A percentile compares a stretch with the other conserved stretches of the same genome.
Evolutionary conservation across 2,888 invertebrate species (phyloP).

Genomic region (Ormyrus labotus): DNA sequence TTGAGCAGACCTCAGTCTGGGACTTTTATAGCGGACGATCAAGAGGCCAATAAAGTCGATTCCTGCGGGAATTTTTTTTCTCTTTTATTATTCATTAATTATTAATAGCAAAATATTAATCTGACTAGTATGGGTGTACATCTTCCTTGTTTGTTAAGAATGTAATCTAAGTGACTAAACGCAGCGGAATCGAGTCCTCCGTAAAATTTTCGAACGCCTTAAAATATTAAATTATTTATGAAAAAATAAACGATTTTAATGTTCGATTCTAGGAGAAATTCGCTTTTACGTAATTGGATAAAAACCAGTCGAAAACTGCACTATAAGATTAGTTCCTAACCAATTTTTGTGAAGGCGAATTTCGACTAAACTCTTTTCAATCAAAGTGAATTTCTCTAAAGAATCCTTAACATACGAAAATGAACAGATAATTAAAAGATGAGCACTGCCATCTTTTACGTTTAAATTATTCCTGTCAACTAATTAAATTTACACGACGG

Average conservation of each 20-base stretch:
- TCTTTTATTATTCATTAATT: neutral
- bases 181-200: conserved; percentile 7
- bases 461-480: too few species aligned
- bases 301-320: conserved; percentile 47
- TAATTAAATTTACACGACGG: too few species aligned
- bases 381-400: neutral
- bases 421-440: too few species aligned
- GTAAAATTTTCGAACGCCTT: neutral
- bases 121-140: conserved; percentile 23
- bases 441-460: too few species aligned
- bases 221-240: neutral
- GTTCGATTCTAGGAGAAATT: neutral
- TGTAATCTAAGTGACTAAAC: conserved; percentile 5
- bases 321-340: conserved; percentile 48
- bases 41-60: conserved; percentile 43
- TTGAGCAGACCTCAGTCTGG: conserved; percentile 12
- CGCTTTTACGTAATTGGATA: conserved; percentile 29
- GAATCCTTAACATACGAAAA: too few species aligned
- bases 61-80: neutral
- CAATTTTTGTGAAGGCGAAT: conserved; percentile 25
- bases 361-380: neutral
- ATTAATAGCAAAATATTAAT: conserved; percentile 51
- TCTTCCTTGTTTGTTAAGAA: conserved; percentile 39
- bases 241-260: neutral
- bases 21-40: conserved; percentile 5